Percentiles rank a stretch among this genome's conserved stretches.
phyloP scores from a whole-genome alignment of 2,113 vertebrate species.

The Protobothrops mucrosquamatus region DNA sequence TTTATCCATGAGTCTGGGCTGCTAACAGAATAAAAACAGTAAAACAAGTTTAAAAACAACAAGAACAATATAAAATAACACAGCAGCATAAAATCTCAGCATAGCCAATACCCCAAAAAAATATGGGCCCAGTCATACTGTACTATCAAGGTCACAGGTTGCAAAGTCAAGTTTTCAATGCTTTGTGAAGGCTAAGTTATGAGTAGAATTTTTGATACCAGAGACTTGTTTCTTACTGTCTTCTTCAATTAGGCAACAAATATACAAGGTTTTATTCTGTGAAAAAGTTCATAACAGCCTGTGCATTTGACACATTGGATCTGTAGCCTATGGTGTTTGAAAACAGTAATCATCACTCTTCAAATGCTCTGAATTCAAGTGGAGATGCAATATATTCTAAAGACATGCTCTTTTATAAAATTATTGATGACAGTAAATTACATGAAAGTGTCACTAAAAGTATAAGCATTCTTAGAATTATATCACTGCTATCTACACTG shows the following conservation, averaged over 20 bases:
- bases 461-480: background rate
- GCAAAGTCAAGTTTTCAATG: background rate
- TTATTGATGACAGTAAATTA: background rate
- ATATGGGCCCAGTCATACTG: background rate
- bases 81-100: background rate
- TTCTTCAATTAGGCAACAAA: background rate
- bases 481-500: slow-evolving; percentile 8
- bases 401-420: slow-evolving; percentile 13
- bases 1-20: background rate
- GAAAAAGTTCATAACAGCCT: background rate
- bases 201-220: background rate
- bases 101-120: background rate
- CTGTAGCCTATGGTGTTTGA: background rate
- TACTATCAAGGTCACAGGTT: background rate
- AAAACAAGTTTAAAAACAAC: background rate
- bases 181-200: background rate
- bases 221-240: background rate
- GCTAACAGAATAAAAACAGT: background rate
- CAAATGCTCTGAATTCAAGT: background rate
- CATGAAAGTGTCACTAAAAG: background rate
- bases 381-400: slow-evolving; percentile 12
- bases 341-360: background rate
- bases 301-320: background rate
- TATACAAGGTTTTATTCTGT: background rate
- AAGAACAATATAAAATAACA: background rate